Base-by-base conservation (phyloP, 2,797 vertebrate genomes). In the Pseudomugil gertrudae region DNA sequence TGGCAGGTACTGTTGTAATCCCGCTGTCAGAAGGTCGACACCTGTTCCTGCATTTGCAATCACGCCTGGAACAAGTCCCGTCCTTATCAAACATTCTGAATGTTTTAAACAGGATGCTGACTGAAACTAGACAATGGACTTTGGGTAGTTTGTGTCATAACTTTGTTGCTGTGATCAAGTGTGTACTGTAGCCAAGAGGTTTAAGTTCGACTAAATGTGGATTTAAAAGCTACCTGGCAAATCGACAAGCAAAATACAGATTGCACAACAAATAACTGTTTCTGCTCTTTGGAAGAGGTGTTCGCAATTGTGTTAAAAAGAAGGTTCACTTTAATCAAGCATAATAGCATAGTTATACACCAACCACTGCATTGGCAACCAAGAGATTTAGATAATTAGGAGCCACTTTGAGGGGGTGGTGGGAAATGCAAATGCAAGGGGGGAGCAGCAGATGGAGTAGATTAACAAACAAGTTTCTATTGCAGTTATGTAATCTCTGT, bases 21-120 rank as follows among this genome's bases (percentile, higher is more conserved):
- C 56, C 62, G 69, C 62, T 81, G 66, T 35, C 64, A 57, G 63
- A 69, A 63, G 62, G 56, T 76, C 19, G 24, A 50, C 60, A 74
- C 59, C 52, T 69, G 63, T 59, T 76, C 27, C 66, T 33, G 55
- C 62, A 55, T 35, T 56, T 17, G 30, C n/a, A 19, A 29, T 38
- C 24, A 10, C 3, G n/a, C 71, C 56, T 76, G 72, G 69, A 76
- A 55, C 9, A 48, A 66, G 32, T 75, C 69, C 69, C 11, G 14
- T 63, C 56, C 69, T 78, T 72, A 56, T 79, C 67, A 72, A 66
- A 68, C 60, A 60, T 4, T 14, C 5, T 30, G 63, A n/a, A 40
- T 57, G 59, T 63, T 77, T 72, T 75, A 21, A 71, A 50, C 54
- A 69, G 68, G 58, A 65, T 24, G 54, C 30, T 1, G 5, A 43